phyloP scores from a whole-genome alignment of 2,113 vertebrate genomes.

The Tinamus guttatus region DNA sequence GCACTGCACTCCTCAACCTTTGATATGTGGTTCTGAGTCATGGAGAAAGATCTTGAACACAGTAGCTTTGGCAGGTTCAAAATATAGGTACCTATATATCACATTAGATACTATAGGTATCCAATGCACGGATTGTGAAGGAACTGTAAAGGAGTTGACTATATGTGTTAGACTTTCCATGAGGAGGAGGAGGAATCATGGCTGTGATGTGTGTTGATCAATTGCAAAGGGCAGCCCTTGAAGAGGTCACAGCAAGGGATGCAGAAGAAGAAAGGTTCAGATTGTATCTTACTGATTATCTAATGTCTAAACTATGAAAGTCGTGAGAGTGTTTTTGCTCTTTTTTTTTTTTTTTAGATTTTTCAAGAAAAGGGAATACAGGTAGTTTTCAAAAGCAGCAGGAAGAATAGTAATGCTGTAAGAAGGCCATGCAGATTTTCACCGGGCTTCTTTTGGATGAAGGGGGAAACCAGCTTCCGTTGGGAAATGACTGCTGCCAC shows the following conservation, averaged over 20 bases:
- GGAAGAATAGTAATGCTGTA: not conserved
- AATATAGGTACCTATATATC: too few species aligned
- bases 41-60: not conserved
- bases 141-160: not conserved
- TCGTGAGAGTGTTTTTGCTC: not conserved
- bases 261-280: not conserved
- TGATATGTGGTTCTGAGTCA: not conserved
- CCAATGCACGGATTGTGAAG: not conserved
- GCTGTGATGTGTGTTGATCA: not conserved
- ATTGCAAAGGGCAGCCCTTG: not conserved
- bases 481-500: not conserved
- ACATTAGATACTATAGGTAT: not conserved
- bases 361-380: not conserved
- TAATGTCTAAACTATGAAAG: not conserved
- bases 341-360: not conserved
- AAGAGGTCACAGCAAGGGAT: not conserved
- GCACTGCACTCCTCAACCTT: not conserved
- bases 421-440: not conserved
- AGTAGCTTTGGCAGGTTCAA: not conserved
- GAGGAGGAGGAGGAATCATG: not conserved
- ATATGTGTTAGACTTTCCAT: not conserved
- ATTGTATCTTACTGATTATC: not conserved
- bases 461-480: not conserved
- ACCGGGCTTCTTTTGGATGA: not conserved
- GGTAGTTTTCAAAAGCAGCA: not conserved